Percentiles rank a stretch among this genome's conserved stretches.
phyloP scores from a whole-genome alignment of 2,888 invertebrate genomes.

The Eupithecia inturbata region DNA sequence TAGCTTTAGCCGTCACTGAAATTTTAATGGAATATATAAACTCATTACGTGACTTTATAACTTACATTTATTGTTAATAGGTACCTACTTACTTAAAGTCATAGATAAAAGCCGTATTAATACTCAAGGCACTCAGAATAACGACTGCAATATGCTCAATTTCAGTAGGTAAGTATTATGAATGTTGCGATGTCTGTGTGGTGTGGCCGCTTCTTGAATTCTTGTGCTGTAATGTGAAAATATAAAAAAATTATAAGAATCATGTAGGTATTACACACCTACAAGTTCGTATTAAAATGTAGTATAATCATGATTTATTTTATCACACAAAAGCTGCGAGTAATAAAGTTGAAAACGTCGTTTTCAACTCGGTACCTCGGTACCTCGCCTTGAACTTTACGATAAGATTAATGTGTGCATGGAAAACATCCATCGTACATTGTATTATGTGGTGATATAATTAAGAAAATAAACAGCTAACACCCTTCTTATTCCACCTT shows the following conservation, averaged over 20 bases:
- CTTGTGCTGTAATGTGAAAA: too few relatives aligned
- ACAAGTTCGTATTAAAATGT: neutral
- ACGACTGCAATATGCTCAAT: neutral
- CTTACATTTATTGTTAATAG: neutral
- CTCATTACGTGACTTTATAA: neutral
- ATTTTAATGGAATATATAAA: neutral
- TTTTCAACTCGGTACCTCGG: too few relatives aligned
- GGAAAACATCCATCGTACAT: slow-evolving; percentile 1
- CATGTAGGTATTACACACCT: too few relatives aligned
- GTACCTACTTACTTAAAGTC: neutral
- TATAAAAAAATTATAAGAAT: too few relatives aligned
- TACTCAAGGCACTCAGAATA: neutral
- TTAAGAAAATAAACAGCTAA: neutral
- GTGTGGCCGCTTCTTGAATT: too few relatives aligned
- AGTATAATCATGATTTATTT: neutral
- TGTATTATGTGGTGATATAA: neutral
- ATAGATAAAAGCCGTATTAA: neutral
- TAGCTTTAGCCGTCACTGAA: neutral
- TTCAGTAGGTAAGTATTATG: too few relatives aligned
- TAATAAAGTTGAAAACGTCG: neutral
- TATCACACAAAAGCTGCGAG: neutral
- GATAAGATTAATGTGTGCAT: slow-evolving; percentile 7
- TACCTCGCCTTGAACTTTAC: slow-evolving; percentile 10
- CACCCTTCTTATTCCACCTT: neutral
- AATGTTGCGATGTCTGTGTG: too few relatives aligned